Evolutionary conservation across 2,888 invertebrate species (phyloP), one percentile per base, ranked within the genome.

Genomic region (Anthrax anthrax): DNA sequence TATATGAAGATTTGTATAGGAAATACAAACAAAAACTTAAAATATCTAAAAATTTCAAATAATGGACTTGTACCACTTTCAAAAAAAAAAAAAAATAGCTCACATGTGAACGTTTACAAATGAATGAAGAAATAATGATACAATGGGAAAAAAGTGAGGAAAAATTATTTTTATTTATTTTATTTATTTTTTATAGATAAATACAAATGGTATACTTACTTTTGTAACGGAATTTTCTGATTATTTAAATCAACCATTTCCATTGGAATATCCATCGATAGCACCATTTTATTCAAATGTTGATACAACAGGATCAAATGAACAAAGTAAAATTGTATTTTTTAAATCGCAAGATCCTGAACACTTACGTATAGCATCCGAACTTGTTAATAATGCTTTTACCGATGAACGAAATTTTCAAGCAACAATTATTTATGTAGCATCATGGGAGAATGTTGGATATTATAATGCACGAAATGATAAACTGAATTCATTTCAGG

Each of bases 271-370:
- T 64, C 85, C 92, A 0, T 77, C 87, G 2, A 87, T 96, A 56
- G 88, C 94, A 0, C 87, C 88, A 0, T 82, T 94, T 56, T 91
- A 95, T 64, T 80, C 89, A 0, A 94, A 96, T 65, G 78, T 95
- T 5, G 95, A 96, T 62, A 88, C 84, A 0, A 74, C 80, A 1
- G 56, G 52, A 14, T 56, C 54, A 14, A 61, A 64, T 48, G 70
- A 69, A 12, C 71, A 77, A 1, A 90, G 94, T 13, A 69, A 72
- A 6, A 77, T 94, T 51, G 83, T 78, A 56, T 87, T 84, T 61
- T 74, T 78, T 52, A 80, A 84, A 62, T 78, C 81, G 0, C 67
- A 75, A 50, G 74, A 80, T 51, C 67, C 73, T 0, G 72, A 72
- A 38, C 63, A 78, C n/a, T 60, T 85, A 27, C 60, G 72, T 44